Percentiles rank a stretch among this genome's conserved stretches.
These are phyloP conservation scores for Agonopterix arenella DNA, from an alignment of 2,888 invertebrate genomes.

Conservation along the genomic window DNA sequence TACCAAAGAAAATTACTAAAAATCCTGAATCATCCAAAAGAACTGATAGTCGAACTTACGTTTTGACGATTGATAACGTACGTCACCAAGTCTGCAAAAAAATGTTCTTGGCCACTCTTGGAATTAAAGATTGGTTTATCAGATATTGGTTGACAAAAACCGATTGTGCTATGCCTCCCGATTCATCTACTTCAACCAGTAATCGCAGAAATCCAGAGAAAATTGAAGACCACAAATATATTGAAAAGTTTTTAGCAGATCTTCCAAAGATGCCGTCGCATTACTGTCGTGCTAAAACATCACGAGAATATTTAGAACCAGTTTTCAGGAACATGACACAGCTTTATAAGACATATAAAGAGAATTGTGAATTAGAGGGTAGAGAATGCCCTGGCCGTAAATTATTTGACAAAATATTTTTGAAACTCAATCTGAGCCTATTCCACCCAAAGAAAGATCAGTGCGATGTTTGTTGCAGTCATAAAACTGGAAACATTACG, in stretches of 20 bases:
- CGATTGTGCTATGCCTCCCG: constrained; percentile 16
- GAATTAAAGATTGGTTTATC: constrained; percentile 15
- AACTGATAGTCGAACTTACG: constrained; percentile 17
- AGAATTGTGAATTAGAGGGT: constrained; percentile 14
- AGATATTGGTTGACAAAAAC: constrained; percentile 18
- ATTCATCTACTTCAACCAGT: constrained; percentile 9
- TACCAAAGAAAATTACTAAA: constrained; percentile 14
- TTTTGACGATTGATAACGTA: constrained; percentile 17
- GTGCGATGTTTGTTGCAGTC: constrained; percentile 14
- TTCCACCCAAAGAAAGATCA: constrained; percentile 17
- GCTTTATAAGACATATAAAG: constrained; percentile 13
- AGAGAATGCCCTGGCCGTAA: constrained; percentile 15
- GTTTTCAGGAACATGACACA: constrained; percentile 14
- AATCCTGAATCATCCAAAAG: too few species aligned
- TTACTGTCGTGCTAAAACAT: constrained; percentile 10
- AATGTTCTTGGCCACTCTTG: constrained; percentile 16
- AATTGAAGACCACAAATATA: constrained; percentile 14
- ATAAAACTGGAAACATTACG: constrained; percentile 19
- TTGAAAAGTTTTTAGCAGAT: constrained; percentile 15
- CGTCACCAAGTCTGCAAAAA: constrained; percentile 19
- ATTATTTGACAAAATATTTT: constrained; percentile 19
- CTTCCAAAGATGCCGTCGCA: constrained; percentile 21
- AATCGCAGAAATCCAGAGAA: constrained; percentile 14
- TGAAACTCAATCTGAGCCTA: constrained; percentile 20
- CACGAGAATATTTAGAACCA: constrained; percentile 19